These are phyloP conservation scores for Lepisosteus oculatus DNA, from an alignment of 2,113 vertebrate genomes.

Conservation along the genomic window DNA sequence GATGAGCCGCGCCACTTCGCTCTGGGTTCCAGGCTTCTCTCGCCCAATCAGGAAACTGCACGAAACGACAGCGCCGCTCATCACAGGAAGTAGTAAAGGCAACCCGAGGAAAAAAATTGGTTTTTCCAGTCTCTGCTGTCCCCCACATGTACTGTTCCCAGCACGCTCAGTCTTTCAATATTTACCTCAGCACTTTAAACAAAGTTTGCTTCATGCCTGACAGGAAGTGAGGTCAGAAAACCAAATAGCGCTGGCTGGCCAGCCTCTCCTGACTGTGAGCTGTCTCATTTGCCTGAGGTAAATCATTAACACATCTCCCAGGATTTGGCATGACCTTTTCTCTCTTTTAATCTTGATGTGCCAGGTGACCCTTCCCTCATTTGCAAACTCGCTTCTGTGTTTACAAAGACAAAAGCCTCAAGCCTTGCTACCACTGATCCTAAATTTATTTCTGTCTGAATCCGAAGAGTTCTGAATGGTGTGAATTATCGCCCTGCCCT, in stretches of 20 bases:
- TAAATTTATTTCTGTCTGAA: no score
- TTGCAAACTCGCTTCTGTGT: no score
- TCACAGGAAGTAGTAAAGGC: background rate
- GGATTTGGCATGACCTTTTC: background rate
- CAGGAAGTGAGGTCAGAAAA: constrained; percentile 2
- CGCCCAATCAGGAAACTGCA: constrained; percentile 85
- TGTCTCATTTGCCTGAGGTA: constrained; percentile 34
- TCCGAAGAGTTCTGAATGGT: no score
- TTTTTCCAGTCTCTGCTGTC: no score
- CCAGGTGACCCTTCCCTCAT: background rate
- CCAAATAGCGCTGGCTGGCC: background rate
- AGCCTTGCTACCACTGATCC: no score
- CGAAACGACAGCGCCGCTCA: constrained; percentile 6
- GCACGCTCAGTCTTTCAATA: no score
- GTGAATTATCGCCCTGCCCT: no score
- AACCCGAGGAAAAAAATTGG: background rate
- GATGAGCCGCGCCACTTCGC: constrained; percentile 88
- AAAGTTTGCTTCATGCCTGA: background rate
- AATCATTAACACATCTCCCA: constrained; percentile 33
- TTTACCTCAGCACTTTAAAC: no score
- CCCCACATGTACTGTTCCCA: no score
- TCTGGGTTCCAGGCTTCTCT: constrained; percentile 84
- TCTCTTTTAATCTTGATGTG: background rate
- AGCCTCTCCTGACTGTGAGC: background rate
- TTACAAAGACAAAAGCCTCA: no score